Percentiles rank a stretch among this genome's conserved stretches.
Evolutionary conservation across 1,140 invertebrate species (phyloP).

Genomic region (Sogatella furcifera): DNA sequence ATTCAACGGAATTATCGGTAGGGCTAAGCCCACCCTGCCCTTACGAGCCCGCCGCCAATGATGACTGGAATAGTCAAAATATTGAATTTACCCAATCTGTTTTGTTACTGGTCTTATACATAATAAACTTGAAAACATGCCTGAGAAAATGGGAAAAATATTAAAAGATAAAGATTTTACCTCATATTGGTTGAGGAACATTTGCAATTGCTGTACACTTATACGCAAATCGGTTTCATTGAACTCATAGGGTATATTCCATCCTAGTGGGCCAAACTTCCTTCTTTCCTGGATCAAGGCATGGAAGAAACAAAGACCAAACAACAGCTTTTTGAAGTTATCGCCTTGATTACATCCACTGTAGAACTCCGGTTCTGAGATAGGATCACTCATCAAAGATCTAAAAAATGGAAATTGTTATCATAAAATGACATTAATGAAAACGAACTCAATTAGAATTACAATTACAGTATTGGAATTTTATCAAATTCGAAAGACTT

Average conservation of each 20-base stretch:
- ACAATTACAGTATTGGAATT: too few species aligned
- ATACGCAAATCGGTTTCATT: conserved; percentile 91
- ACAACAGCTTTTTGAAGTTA: conserved; percentile 78
- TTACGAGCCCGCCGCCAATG: too few species aligned
- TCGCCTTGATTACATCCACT: conserved; percentile 64
- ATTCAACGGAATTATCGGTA: too few species aligned
- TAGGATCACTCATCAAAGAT: conserved; percentile 80
- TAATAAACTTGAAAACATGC: too few species aligned
- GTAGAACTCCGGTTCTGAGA: conserved; percentile 79
- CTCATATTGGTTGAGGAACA: conserved; percentile 79
- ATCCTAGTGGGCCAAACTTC: conserved; percentile 87
- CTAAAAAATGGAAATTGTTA: conserved; percentile 16
- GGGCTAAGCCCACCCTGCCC: too few species aligned
- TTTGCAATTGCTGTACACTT: conserved; percentile 72
- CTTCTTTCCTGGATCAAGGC: conserved; percentile 81
- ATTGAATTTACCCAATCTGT: too few species aligned
- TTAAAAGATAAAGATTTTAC: conserved; percentile 24
- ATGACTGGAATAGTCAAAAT: too few species aligned
- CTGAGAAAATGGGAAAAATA: too few species aligned
- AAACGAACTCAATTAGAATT: too few species aligned
- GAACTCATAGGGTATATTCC: conserved; percentile 94
- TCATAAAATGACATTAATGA: too few species aligned
- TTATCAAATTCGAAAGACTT: too few species aligned
- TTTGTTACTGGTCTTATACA: too few species aligned
- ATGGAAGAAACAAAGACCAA: conserved; percentile 89